A percentile compares a stretch with the other conserved stretches of the same genome.
Conservation (phyloP, 53 echinoderm and acorn worm species). For the Zoroaster sp. region DNA sequence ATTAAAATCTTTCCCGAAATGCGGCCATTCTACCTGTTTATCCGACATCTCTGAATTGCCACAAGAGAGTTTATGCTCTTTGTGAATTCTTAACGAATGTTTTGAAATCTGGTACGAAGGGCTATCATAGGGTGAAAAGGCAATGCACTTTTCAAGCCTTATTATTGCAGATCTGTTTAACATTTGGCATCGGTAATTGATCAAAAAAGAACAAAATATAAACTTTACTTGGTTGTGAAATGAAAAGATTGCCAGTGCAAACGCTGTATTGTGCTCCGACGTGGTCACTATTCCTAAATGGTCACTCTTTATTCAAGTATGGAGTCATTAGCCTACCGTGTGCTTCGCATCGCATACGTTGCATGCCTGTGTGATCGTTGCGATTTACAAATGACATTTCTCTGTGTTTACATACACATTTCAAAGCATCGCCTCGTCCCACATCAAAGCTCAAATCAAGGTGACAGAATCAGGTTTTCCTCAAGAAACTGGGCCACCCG, state of each 20-base stretch:
- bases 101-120: not conserved
- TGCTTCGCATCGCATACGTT: too few species aligned
- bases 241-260: too few species aligned
- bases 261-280: too few species aligned
- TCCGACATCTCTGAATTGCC: not conserved
- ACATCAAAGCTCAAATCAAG: slow-evolving; percentile 10
- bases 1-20: slow-evolving; percentile 14
- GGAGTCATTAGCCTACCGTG: not conserved
- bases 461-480: slow-evolving; percentile 46
- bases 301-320: not conserved
- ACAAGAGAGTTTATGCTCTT: not conserved
- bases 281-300: not conserved
- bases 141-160: slow-evolving; percentile 41
- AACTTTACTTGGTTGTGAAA: too few species aligned
- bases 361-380: not conserved
- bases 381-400: not conserved
- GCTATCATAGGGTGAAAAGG: not conserved
- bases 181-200: too few species aligned
- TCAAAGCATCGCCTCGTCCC: not conserved
- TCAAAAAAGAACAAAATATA: too few species aligned
- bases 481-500: slow-evolving; percentile 24
- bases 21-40: slow-evolving; percentile 2
- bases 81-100: not conserved
- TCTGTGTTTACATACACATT: slow-evolving; percentile 4
- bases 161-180: too few species aligned